Conservation (phyloP, 2,888 invertebrate species). For the Eurois occulta region DNA sequence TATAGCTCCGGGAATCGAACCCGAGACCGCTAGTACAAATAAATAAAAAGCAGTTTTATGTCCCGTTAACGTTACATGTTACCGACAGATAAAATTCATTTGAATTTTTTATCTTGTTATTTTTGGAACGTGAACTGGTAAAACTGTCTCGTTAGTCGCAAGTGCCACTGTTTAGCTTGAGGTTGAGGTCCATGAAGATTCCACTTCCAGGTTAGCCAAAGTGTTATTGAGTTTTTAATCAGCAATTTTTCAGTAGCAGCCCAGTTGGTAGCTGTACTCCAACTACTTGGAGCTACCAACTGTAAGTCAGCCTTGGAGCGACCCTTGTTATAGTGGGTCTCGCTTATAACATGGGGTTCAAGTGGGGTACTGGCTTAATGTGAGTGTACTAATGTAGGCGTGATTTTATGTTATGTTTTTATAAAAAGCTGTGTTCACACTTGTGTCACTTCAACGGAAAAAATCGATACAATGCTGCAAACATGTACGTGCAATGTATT, state of each 20-base stretch:
- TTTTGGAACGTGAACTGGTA: background rate
- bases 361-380: background rate
- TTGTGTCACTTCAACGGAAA: too few relatives aligned
- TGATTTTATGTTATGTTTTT: background rate
- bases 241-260: background rate
- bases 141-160: background rate
- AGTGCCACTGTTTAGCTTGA: background rate
- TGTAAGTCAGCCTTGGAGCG: too few relatives aligned
- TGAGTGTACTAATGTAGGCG: background rate
- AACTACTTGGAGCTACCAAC: too few relatives aligned
- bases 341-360: too few relatives aligned
- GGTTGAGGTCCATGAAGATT: background rate
- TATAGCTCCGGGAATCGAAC: slow-evolving; percentile 68
- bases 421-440: background rate
- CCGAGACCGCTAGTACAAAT: slow-evolving; percentile 66
- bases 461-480: too few relatives aligned
- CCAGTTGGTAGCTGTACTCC: background rate
- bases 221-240: background rate
- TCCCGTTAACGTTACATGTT: slow-evolving; percentile 40
- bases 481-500: too few relatives aligned
- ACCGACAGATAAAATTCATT: slow-evolving; percentile 44
- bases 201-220: background rate
- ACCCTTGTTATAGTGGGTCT: too few relatives aligned
- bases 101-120: slow-evolving; percentile 35
- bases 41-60: slow-evolving; percentile 63